A percentile compares a stretch with the other conserved stretches of the same genome.
These are phyloP conservation scores for Callyntrura guangdongensis DNA, from an alignment of 2,888 invertebrate genomes.

Conservation along the genomic window DNA sequence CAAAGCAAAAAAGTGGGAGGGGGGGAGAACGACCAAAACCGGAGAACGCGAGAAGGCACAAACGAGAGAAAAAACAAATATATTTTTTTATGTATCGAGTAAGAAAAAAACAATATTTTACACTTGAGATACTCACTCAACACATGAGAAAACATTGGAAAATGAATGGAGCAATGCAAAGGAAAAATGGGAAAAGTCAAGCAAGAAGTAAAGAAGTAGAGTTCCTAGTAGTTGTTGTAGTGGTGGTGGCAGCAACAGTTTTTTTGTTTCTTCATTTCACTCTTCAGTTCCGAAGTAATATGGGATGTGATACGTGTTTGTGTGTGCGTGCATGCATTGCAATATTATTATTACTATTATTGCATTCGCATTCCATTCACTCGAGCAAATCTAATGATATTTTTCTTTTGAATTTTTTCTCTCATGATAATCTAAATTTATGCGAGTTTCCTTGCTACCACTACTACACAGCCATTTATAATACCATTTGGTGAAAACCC, in stretches of 20 bases:
- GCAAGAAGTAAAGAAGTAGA: neutral
- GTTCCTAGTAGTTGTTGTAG: too few species aligned
- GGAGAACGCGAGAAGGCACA: conserved; percentile 17
- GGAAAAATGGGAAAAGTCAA: neutral
- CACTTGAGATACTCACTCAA: conserved; percentile 61
- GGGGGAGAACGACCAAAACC: neutral
- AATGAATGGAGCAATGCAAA: conserved; percentile 20
- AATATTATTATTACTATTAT: conserved; percentile 53
- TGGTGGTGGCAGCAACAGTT: conserved; percentile 34
- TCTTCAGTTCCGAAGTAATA: conserved; percentile 23
- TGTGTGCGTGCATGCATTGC: conserved; percentile 45
- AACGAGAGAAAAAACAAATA: conserved; percentile 16
- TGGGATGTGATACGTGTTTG: conserved; percentile 31
- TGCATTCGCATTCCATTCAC: conserved; percentile 41
- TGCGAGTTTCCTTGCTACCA: conserved; percentile 5
- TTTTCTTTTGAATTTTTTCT: conserved; percentile 14
- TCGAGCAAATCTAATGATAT: conserved; percentile 63
- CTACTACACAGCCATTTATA: neutral
- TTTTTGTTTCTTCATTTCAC: conserved; percentile 26
- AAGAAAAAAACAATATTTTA: conserved; percentile 64
- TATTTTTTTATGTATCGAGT: conserved; percentile 34
- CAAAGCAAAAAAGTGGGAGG: conserved; percentile 33
- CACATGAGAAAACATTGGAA: conserved; percentile 61
- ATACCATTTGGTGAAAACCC: neutral
- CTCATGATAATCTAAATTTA: conserved; percentile 4